Conservation (phyloP, 2,113 vertebrate species). For the Chelonoidis abingdonii region DNA sequence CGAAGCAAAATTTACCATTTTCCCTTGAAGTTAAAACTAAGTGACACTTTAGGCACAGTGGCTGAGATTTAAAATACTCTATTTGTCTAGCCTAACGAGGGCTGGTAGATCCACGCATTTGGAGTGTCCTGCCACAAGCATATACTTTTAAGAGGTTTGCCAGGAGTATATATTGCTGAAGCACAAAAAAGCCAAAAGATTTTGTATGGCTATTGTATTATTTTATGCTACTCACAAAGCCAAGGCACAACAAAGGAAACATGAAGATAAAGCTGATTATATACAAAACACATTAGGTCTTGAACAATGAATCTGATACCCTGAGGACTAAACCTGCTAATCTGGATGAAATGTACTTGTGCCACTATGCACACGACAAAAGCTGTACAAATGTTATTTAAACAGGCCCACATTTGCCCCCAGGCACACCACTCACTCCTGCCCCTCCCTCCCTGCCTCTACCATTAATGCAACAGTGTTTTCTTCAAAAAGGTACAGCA, state of each 20-base stretch:
- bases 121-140: fast-evolving
- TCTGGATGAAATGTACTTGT: fast-evolving
- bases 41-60: neutral
- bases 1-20: neutral
- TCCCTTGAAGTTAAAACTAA: neutral
- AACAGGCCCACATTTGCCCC: neutral
- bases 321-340: neutral
- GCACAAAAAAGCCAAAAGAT: neutral
- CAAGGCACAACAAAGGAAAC: neutral
- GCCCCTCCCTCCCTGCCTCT: neutral
- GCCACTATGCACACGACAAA: neutral
- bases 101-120: neutral
- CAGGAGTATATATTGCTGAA: neutral
- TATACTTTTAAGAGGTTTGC: neutral
- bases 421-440: neutral
- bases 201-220: neutral
- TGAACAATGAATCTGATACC: neutral
- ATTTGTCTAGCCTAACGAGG: neutral
- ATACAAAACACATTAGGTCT: neutral
- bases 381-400: neutral
- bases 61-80: neutral
- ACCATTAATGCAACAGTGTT: neutral
- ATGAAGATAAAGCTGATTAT: neutral
- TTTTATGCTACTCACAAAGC: neutral
- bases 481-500: conserved; percentile 33